Evolutionary conservation across 1,140 invertebrate genomes (phyloP).

Genomic region (Pseudomyrmex flavicornis): DNA sequence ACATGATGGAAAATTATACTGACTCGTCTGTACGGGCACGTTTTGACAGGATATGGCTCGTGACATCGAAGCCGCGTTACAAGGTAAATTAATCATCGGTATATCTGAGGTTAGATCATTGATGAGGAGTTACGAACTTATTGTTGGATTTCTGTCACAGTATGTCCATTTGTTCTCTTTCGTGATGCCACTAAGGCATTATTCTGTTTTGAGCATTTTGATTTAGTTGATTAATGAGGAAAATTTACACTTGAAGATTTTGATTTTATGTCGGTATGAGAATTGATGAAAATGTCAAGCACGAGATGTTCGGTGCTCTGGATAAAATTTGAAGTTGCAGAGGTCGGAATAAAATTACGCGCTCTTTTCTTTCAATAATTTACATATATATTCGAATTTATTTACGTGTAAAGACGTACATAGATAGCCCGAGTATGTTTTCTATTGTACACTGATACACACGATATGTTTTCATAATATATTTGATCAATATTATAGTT

Average conservation of each 20-base stretch:
- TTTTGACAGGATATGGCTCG: slow-evolving; percentile 70
- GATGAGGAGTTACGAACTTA: slow-evolving; percentile 39
- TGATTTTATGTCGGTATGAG: slow-evolving; percentile 5
- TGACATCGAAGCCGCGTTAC: slow-evolving; percentile 58
- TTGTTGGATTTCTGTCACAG: slow-evolving; percentile 23
- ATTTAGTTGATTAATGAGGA: neutral
- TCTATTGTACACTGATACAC: too few species aligned
- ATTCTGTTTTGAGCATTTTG: slow-evolving; percentile 8
- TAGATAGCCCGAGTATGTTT: too few species aligned
- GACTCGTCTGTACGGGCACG: slow-evolving; percentile 71
- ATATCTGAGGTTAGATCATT: slow-evolving; percentile 55
- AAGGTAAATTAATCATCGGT: slow-evolving; percentile 67
- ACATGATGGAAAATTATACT: slow-evolving; percentile 73
- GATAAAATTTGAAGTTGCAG: slow-evolving; percentile 61
- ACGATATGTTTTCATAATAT: too few species aligned
- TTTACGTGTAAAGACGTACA: too few species aligned
- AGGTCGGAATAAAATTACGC: slow-evolving; percentile 18
- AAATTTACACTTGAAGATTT: slow-evolving; percentile 64
- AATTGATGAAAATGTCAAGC: slow-evolving; percentile 51
- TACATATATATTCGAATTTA: too few species aligned
- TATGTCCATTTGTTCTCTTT: slow-evolving; percentile 17
- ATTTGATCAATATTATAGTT: too few species aligned
- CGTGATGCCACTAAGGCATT: slow-evolving; percentile 40
- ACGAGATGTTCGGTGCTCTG: slow-evolving; percentile 41
- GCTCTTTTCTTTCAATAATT: too few species aligned